Evolutionary conservation across 2,797 vertebrate species (phyloP).

Genomic region (Periophthalmus magnuspinnatus): DNA sequence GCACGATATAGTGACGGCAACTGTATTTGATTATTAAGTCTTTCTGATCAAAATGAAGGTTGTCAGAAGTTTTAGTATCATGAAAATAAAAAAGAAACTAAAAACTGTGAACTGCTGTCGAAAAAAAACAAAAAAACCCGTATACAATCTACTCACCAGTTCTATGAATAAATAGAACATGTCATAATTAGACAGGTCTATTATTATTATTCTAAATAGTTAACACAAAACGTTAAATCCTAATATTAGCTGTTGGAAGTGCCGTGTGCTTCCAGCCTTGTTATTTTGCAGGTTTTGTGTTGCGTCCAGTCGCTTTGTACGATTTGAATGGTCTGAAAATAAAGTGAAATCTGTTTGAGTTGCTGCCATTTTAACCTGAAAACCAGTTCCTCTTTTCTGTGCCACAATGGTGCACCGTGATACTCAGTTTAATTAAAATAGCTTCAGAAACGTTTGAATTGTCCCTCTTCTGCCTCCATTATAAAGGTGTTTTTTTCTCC

Average conservation of each 20-base stretch:
- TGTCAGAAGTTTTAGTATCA: too few relatives aligned
- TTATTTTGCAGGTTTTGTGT: background rate
- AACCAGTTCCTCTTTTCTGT: background rate
- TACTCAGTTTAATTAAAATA: conserved; percentile 19
- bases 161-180: too few relatives aligned
- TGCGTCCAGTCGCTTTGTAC: background rate
- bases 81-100: too few relatives aligned
- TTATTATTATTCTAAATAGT: too few relatives aligned
- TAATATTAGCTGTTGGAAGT: background rate
- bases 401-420: conserved; percentile 17
- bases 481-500: conserved; percentile 31
- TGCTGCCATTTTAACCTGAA: conserved; percentile 22
- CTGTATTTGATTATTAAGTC: too few relatives aligned
- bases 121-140: too few relatives aligned
- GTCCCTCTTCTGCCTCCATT: conserved; percentile 24
- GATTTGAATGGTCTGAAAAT: background rate
- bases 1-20: too few relatives aligned
- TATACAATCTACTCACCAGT: too few relatives aligned
- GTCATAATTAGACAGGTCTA: too few relatives aligned
- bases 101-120: too few relatives aligned
- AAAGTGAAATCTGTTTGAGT: conserved; percentile 16
- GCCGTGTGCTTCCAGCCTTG: background rate
- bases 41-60: too few relatives aligned
- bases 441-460: conserved; percentile 12
- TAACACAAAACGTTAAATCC: background rate